phyloP scores from a whole-genome alignment of 2,888 invertebrate species.

The Adelognathus sp. region DNA sequence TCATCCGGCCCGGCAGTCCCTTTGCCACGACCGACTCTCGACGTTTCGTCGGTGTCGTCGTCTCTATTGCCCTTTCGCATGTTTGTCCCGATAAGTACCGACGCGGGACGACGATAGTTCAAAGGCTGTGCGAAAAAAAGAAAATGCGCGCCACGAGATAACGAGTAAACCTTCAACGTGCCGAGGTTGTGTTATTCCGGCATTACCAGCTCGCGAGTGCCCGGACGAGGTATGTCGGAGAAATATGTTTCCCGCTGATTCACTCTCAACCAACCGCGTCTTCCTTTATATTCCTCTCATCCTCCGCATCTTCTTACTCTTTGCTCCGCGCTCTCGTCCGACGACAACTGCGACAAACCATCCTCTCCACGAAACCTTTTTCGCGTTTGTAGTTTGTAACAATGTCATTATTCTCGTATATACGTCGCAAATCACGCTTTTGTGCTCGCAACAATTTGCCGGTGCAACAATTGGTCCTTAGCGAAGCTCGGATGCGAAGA shows the following conservation, averaged over 20 bases:
- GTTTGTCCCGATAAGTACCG: conserved; percentile 69
- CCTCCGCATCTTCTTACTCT: background rate
- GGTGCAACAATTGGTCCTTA: background rate
- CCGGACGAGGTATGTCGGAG: conserved; percentile 59
- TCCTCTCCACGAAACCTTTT: background rate
- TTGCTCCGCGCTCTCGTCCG: background rate
- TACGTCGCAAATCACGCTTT: conserved; percentile 33
- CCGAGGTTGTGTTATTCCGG: conserved; percentile 73
- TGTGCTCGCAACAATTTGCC: conserved; percentile 1
- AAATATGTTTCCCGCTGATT: conserved; percentile 65
- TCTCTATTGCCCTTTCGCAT: conserved; percentile 49
- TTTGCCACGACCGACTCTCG: conserved; percentile 20
- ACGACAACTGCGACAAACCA: background rate
- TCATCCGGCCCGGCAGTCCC: background rate
- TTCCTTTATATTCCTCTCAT: conserved; percentile 1
- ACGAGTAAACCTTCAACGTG: conserved; percentile 65
- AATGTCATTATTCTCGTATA: conserved; percentile 16
- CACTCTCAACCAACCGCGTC: background rate
- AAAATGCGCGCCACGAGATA: conserved; percentile 45
- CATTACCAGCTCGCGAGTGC: conserved; percentile 63
- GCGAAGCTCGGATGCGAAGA: background rate
- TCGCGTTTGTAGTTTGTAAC: conserved; percentile 26
- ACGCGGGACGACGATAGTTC: conserved; percentile 67
- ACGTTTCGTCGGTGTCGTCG: conserved; percentile 1
- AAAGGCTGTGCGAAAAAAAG: conserved; percentile 62